A percentile compares a stretch with the other conserved stretches of the same genome.
phyloP scores from a whole-genome alignment of 2,797 vertebrate genomes.

The Ceryle rudis region DNA sequence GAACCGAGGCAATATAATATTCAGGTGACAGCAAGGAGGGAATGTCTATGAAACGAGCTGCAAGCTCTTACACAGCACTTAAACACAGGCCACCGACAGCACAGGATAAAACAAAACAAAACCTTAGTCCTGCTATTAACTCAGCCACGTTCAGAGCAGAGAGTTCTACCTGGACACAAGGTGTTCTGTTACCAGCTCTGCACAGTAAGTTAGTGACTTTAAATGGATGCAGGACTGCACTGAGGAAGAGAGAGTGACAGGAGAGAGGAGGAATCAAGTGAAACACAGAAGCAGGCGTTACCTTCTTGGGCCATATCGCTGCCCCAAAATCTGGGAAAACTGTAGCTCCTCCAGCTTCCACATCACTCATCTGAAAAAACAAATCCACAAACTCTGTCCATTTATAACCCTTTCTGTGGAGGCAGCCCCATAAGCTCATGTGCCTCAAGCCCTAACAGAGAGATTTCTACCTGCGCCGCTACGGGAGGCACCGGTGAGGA shows the following conservation, averaged over 20 bases:
- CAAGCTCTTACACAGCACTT: not conserved
- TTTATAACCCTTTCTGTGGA: not conserved
- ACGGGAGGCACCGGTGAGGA: not conserved
- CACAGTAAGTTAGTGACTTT: not conserved
- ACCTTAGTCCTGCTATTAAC: not conserved
- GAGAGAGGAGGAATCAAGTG: not conserved
- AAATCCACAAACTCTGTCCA: not conserved
- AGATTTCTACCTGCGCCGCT: not conserved
- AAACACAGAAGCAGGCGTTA: slow-evolving; percentile 45
- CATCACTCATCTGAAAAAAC: slow-evolving; percentile 93
- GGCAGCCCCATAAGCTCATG: not conserved
- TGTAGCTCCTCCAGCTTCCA: slow-evolving; percentile 94
- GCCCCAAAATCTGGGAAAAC: slow-evolving; percentile 98
- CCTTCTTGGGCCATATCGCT: slow-evolving; percentile 92
- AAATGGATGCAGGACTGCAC: not conserved
- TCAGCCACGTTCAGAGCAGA: not conserved
- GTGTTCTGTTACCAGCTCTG: not conserved
- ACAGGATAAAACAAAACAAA: not conserved
- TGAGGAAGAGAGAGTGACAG: not conserved
- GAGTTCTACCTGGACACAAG: not conserved
- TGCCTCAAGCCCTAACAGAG: not conserved
- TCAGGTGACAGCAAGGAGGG: not conserved
- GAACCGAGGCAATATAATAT: not conserved
- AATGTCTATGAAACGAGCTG: not conserved
- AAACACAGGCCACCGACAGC: not conserved